Base-by-base conservation (phyloP, 2,797 vertebrate genomes). In the Rhynchotus rufescens region DNA sequence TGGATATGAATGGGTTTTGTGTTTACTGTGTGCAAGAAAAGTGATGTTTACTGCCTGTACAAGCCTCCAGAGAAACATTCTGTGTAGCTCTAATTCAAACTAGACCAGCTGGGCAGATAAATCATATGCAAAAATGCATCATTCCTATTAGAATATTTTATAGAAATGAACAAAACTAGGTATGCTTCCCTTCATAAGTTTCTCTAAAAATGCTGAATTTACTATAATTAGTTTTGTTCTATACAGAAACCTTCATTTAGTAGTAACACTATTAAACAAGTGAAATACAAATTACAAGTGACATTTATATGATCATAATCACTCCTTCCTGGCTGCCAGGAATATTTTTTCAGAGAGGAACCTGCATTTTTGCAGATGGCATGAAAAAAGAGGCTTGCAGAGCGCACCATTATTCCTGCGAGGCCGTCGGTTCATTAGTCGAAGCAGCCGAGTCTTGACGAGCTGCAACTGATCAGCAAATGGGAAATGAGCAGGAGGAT, bases 401-500 rank as follows among this genome's bases (percentile, higher is more conserved):
- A 96, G 83, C 94, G 81, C 90, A 93, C 96, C 95, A 97, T 97
- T 97, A 98, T 98, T 97, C 98, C 97, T 97, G 96, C 0, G 97
- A 97, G 98, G 96, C 95, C 62, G 20, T 97, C 96, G 96, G 97
- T 98, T 98, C 96, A 97, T 98, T 98, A 98, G 97, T 69, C 77
- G 96, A 97, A 97, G 97, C 97, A 96, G 97, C 94, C 97, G 96
- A 97, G 95, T 96, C 97, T 98, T 97, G 96, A 97, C 21, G 92
- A 98, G 96, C 96, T 61, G 91, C 96, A 97, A 96, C 97, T 95
- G 97, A 98, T 98, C 97, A 96, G 96, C 97, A 98, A 98, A 98
- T 98, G 96, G 97, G 96, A 97, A 98, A 97, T 97, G 97, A 98
- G 94, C 96, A 97, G 94, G 96, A 95, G 92, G 96, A 96, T 98